Evolutionary conservation across 2,888 invertebrate genomes (phyloP), one percentile per base, ranked within the genome.

Genomic region (Boloria euphrosyne): DNA sequence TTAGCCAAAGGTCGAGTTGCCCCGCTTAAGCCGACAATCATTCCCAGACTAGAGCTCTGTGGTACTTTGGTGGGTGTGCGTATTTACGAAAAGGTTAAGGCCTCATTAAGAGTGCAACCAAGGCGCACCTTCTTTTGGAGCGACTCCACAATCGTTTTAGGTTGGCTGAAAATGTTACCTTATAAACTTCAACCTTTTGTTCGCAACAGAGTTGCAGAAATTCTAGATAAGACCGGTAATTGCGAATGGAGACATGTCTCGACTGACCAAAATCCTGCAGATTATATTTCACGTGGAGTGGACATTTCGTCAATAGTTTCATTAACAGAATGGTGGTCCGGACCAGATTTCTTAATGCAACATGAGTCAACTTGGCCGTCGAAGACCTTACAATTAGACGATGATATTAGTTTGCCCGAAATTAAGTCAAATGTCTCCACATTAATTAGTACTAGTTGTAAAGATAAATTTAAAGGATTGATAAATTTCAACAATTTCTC

Each of bases 111-210:
- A n/a, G n/a, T n/a, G n/a, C n/a, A n/a, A n/a, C n/a, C n/a, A n/a
- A n/a, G n/a, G n/a, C n/a, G n/a, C n/a, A n/a, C n/a, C n/a, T n/a
- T 47, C 5, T 76, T 75, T 27, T 80, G 79, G 78, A 74, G 75
- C 0, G 79, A n/a, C n/a, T n/a, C n/a, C n/a, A n/a, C n/a, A n/a
- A n/a, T n/a, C n/a, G n/a, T n/a, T n/a, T n/a, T n/a, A 78, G 78
- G 76, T 0, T 79, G 78, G 78, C 52, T 78, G 2, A 47, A 47
- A 44, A 62, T 43, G 53, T 6, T 68, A 6, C 74, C 76, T 13
- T 65, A 17, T 57, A 74, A 72, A 65, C 61, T 78, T 6, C 69
- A 78, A 52, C 66, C 74, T 6, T 79, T 78, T 65, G 76, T 79
- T 0, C 69, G 74, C 0, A 77, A 77, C 58, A 65, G 78, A 13